Evolutionary conservation across 2,797 vertebrate species (phyloP).

Genomic region (Tokudaia muenninki): DNA sequence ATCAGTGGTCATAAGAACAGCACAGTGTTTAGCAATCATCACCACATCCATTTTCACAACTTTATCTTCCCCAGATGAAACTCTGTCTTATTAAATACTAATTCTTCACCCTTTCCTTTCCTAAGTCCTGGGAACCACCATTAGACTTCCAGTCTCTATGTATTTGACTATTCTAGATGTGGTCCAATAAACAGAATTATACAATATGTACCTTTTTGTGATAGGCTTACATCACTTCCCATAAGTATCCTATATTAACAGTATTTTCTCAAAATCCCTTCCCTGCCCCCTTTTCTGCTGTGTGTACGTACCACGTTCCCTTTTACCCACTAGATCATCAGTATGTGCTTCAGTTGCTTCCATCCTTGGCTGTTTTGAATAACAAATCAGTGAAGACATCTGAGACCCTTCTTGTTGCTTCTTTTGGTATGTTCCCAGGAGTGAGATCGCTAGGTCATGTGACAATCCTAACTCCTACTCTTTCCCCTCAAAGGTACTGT

Average conservation of each 20-base stretch:
- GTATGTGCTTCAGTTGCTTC: background rate
- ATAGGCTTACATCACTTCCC: background rate
- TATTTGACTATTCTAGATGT: background rate
- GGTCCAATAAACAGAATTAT: background rate
- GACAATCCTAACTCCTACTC: background rate
- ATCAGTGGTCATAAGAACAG: background rate
- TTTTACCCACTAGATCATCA: background rate
- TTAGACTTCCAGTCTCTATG: background rate
- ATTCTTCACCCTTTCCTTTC: background rate
- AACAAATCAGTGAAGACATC: background rate
- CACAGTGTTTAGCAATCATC: background rate
- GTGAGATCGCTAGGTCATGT: background rate
- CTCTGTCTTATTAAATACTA: background rate
- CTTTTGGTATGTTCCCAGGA: background rate
- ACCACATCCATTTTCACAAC: background rate
- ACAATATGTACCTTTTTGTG: background rate
- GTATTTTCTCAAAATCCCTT: background rate
- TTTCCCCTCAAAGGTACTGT: background rate
- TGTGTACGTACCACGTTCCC: background rate
- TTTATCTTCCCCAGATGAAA: background rate
- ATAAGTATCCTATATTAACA: background rate
- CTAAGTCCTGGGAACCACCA: background rate
- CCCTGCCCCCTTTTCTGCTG: background rate
- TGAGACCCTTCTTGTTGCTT: background rate
- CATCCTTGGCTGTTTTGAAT: background rate